These are phyloP conservation scores for Tetragonula carbonaria DNA, from an alignment of 2,888 invertebrate genomes.

Conservation along the genomic window DNA sequence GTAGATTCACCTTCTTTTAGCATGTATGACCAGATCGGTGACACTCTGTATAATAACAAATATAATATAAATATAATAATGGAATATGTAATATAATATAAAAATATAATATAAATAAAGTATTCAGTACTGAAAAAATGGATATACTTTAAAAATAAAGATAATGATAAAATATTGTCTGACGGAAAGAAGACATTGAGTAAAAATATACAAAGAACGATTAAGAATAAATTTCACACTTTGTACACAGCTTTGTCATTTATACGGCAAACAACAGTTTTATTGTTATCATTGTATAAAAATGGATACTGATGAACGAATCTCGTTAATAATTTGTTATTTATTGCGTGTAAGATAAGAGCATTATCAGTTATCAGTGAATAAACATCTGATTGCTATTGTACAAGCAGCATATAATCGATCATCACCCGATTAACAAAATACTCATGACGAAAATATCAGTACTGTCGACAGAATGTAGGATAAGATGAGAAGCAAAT, in stretches of 20 bases:
- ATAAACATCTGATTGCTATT: neutral
- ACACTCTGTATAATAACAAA: no score
- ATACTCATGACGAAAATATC: neutral
- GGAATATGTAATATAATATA: no score
- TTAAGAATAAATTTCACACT: neutral
- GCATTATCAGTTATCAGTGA: neutral
- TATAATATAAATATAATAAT: no score
- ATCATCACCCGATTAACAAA: neutral
- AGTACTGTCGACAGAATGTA: no score
- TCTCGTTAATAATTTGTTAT: neutral
- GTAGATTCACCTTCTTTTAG: no score
- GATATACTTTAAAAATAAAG: no score
- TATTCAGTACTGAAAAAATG: no score
- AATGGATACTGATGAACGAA: neutral
- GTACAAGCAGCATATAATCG: neutral
- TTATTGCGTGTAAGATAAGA: neutral
- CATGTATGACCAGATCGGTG: no score
- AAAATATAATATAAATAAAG: no score
- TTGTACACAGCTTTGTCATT: neutral
- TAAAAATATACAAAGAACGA: neutral
- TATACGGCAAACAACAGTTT: neutral
- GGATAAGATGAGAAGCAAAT: neutral
- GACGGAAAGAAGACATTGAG: neutral
- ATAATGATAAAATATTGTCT: neutral
- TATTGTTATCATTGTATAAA: neutral